Conservation (phyloP, 2,888 invertebrate species). For the Panzeria rudis region DNA sequence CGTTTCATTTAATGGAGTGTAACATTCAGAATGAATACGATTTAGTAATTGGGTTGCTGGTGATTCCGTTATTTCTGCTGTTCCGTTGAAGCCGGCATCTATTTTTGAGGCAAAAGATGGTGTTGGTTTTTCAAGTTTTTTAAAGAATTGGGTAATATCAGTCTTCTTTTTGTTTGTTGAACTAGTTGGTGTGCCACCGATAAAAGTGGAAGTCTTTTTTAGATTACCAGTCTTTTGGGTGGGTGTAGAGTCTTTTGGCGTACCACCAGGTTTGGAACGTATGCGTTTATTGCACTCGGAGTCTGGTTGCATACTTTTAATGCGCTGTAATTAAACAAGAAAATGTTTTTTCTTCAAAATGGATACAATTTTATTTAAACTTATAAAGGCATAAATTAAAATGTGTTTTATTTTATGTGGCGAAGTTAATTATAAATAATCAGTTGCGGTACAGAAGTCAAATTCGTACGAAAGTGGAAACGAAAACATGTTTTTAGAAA, state of each 20-base stretch:
- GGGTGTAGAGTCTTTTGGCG: constrained; percentile 74
- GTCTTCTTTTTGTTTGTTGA: constrained; percentile 78
- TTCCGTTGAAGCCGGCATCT: constrained; percentile 20
- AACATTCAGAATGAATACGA: constrained; percentile 77
- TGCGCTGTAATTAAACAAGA: constrained; percentile 77
- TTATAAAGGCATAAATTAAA: too few relatives aligned
- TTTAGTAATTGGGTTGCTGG: constrained; percentile 79
- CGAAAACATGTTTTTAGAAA: too few relatives aligned
- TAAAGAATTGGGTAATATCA: constrained; percentile 79
- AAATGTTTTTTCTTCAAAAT: not conserved
- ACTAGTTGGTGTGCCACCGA: constrained; percentile 69
- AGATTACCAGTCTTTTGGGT: constrained; percentile 69
- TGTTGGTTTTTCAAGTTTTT: constrained; percentile 70
- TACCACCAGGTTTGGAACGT: constrained; percentile 74
- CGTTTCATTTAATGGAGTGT: constrained; percentile 69
- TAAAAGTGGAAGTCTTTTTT: constrained; percentile 72
- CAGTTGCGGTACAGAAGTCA: too few relatives aligned
- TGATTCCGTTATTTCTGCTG: constrained; percentile 73
- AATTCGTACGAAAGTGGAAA: too few relatives aligned
- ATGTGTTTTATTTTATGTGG: too few relatives aligned
- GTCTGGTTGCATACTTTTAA: constrained; percentile 82
- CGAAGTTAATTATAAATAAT: too few relatives aligned
- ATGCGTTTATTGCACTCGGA: constrained; percentile 79
- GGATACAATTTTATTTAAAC: not conserved
- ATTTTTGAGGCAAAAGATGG: constrained; percentile 9